Evolutionary conservation across 1,140 invertebrate genomes (phyloP), one percentile per base, ranked within the genome.

Genomic region (Cyclina sinensis): DNA sequence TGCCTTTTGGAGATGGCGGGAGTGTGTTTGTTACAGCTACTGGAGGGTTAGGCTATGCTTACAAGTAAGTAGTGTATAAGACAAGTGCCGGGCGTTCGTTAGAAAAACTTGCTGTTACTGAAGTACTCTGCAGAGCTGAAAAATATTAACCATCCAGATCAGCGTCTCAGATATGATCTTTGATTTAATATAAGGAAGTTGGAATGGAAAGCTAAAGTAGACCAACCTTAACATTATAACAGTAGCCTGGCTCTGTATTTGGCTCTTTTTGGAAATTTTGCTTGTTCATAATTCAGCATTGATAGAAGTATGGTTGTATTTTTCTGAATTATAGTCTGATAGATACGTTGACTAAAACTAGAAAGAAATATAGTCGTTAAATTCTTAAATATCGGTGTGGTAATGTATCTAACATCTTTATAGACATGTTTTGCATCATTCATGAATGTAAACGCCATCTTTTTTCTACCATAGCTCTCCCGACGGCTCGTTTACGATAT

Each of bases 1-100:
- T 80, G 1, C 18, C 46, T 16, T 80, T 57, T 27, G 76, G 48
- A 14, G 43, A 48, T 35, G 27, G 30, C 0, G 79, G 79, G 11
- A 62, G 18, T 2, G 37, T 81, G 12, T 81, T 81, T 30, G 24
- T 62, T 16, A 27, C 79, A 27, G 32, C 79, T 3, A 24, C 0
- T 9, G 79, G 79, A 0, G 79, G 79, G 4, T 48, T 81, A 43
- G 79, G 79, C 43, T 81, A 81, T 46, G 79, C 79, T 0, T 81
- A 81, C 39, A 81, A 65, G 79, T 81, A 65, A 43, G 51, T 81
- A n/a, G n/a, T n/a, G n/a, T n/a, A n/a, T n/a, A 48, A 32, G 16
- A 14, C 35, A 14, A n/a, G n/a, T n/a, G n/a, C n/a, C n/a, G n/a
- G n/a, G n/a, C n/a, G 9, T 4, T 37, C 65, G 16, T 70, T 70